Base-by-base conservation (phyloP, 2,797 vertebrate species). In the Lindbergichthys nudifrons region DNA sequence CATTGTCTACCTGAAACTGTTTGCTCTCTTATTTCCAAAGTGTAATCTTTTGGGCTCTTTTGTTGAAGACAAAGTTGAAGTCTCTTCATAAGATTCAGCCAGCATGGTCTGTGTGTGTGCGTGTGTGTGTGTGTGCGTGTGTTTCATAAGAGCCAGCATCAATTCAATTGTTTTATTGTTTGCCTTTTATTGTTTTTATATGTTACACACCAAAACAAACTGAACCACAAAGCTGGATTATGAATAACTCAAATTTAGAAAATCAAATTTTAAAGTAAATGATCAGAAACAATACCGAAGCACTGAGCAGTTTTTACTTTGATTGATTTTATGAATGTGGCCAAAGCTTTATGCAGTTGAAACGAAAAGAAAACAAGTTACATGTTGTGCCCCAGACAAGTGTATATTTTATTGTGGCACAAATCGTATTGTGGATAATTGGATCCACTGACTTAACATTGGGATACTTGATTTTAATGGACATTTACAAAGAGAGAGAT, bases 261-360 rank as follows among this genome's bases (percentile, higher is more conserved):
- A 93, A 89, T 81, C 84, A 64, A 89, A 92, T 69, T 85, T 82
- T 73, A 84, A 91, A 75, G 76, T 56, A 85, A 85, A 89, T 50
- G 79, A 93, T 92, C 80, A 62, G 64, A 87, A 81, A 92, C 68
- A 68, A 93, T 86, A 92, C 86, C 82, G 93, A 94, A 93, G 95
- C 95, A 96, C 96, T 95, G 96, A 96, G 95, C 92, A 92, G 94
- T 95, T 96, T 94, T 93, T 95, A 94, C 92, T 92, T 87, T 94
- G 93, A 95, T 96, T 95, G 93, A 95, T 94, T 94, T 93, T 92
- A 93, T 96, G 94, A 96, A 97, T 96, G 95, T 97, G 97, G 96
- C 96, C 96, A 96, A 96, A 97, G 96, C 96, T 96, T 97, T 96
- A 92, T 96, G 95, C 93, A 90, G 94, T 93, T 94, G 88, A 96